phyloP scores from a whole-genome alignment of 1,140 invertebrate genomes.

The Listronotus oregonensis region DNA sequence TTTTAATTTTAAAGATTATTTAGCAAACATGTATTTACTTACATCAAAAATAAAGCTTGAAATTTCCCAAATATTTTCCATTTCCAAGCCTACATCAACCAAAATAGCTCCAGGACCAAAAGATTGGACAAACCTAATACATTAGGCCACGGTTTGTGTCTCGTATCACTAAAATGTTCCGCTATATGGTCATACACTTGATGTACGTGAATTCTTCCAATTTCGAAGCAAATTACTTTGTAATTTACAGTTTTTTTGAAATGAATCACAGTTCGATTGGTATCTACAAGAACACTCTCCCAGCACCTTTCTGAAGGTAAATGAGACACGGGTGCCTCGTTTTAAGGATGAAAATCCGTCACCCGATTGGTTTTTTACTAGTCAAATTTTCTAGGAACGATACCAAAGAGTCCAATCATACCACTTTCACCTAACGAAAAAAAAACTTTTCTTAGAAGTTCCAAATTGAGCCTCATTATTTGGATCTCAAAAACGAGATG shows the following conservation, averaged over 20 bases:
- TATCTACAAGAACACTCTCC: constrained; percentile 65
- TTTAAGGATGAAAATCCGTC: constrained; percentile 61
- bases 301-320: constrained; percentile 85
- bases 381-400: constrained; percentile 83
- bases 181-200: constrained; percentile 94
- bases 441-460: too few relatives aligned
- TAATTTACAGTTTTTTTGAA: constrained; percentile 49
- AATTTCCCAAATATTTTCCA: constrained; percentile 90
- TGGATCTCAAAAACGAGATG: too few relatives aligned
- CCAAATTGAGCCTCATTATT: too few relatives aligned
- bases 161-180: constrained; percentile 89
- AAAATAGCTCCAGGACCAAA: constrained; percentile 72
- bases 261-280: constrained; percentile 65
- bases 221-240: constrained; percentile 64
- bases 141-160: constrained; percentile 91
- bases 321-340: constrained; percentile 74
- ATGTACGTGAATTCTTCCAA: constrained; percentile 83
- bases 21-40: too few relatives aligned
- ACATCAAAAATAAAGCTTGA: constrained; percentile 73
- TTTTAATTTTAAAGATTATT: too few relatives aligned
- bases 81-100: constrained; percentile 95
- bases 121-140: constrained; percentile 80
- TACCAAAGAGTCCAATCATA: constrained; percentile 87
- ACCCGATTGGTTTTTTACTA: constrained; percentile 59
- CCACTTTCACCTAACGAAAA: constrained; percentile 60